phyloP scores from a whole-genome alignment of 2,797 vertebrate genomes.

The Balearica regulorum region DNA sequence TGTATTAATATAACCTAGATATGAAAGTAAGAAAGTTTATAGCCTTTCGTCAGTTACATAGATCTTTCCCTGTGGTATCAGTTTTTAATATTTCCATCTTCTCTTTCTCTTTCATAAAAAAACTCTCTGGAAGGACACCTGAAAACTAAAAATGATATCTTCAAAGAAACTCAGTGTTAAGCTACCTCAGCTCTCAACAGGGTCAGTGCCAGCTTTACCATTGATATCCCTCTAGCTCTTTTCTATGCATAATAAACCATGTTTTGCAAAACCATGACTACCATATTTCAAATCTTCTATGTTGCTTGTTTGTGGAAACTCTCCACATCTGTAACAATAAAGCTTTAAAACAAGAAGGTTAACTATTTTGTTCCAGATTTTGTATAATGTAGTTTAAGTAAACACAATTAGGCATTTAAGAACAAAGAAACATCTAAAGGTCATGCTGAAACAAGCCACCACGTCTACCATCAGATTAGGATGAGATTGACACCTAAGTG shows the following conservation, averaged over 20 bases:
- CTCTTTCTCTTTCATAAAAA: not conserved
- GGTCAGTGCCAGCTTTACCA: not conserved
- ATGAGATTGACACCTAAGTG: not conserved
- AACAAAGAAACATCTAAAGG: not conserved
- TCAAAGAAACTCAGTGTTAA: not conserved
- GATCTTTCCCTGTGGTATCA: not conserved
- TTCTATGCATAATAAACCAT: not conserved
- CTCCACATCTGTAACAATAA: not conserved
- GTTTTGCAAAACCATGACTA: not conserved
- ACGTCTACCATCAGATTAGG: not conserved
- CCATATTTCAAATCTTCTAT: not conserved
- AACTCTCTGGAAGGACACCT: not conserved
- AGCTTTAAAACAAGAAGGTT: not conserved
- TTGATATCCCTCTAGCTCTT: not conserved
- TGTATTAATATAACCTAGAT: not conserved
- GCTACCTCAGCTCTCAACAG: not conserved
- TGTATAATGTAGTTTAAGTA: not conserved
- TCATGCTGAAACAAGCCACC: not conserved
- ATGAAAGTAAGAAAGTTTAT: not conserved
- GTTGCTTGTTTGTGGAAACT: not conserved
- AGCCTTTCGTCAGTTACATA: not conserved
- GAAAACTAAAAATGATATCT: not conserved
- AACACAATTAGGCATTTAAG: not conserved
- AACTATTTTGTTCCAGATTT: not conserved
- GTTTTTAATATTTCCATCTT: not conserved